Conservation (phyloP, 2,113 vertebrate species). For the Poecile atricapillus region DNA sequence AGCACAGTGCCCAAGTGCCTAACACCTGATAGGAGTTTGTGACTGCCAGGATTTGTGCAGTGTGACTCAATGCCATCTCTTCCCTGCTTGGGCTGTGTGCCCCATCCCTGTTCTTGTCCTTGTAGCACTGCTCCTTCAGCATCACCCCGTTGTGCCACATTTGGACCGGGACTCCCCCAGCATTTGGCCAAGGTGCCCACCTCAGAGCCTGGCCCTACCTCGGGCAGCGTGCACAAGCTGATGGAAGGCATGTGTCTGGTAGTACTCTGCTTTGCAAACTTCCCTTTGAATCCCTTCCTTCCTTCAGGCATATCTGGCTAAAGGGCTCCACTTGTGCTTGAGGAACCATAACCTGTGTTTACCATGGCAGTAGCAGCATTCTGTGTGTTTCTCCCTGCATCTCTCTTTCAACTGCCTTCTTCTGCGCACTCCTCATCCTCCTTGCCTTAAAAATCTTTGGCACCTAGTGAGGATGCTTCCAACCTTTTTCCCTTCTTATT, state of each 20-base stretch:
- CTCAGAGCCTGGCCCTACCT: neutral
- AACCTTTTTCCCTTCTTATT: neutral
- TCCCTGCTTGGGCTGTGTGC: neutral
- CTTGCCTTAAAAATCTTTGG: neutral
- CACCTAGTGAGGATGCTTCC: neutral
- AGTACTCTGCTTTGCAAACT: neutral
- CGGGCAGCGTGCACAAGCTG: rapidly evolving
- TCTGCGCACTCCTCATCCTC: neutral
- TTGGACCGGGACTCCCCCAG: neutral
- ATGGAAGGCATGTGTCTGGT: neutral
- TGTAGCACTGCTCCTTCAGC: neutral
- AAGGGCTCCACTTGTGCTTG: neutral
- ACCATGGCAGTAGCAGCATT: neutral
- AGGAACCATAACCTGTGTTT: neutral
- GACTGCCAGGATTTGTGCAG: neutral
- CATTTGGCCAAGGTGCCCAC: neutral
- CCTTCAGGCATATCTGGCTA: neutral
- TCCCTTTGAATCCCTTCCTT: neutral
- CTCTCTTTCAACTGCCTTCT: neutral
- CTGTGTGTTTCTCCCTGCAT: neutral
- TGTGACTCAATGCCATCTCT: neutral
- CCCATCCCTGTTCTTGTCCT: neutral
- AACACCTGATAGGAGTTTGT: neutral
- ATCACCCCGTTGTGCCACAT: rapidly evolving
- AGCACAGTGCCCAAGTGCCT: neutral